Conservation (phyloP, 2,797 vertebrate species). For the Austrolebias charrua region DNA sequence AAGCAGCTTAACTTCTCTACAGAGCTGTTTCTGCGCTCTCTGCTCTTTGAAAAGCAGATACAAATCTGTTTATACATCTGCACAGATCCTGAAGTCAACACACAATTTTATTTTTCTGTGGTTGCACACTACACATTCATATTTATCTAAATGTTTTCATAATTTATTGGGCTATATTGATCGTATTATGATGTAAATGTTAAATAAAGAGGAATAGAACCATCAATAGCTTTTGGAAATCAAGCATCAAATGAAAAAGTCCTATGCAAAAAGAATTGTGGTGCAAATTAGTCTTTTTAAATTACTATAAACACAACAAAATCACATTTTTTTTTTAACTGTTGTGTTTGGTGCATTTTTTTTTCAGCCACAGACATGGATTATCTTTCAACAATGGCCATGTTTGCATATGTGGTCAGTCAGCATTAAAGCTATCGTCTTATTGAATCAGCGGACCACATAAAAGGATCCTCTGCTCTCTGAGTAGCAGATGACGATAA, state of each 20-base stretch:
- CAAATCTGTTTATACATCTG: slow-evolving; percentile 6
- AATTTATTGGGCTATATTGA: too few relatives aligned
- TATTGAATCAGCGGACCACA: slow-evolving; percentile 64
- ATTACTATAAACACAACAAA: neutral
- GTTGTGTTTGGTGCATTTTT: slow-evolving; percentile 8
- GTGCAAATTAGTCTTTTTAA: too few relatives aligned
- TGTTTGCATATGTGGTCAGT: slow-evolving; percentile 29
- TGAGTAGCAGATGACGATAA: slow-evolving; percentile 53
- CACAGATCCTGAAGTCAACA: neutral
- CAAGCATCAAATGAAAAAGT: too few relatives aligned
- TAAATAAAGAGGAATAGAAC: too few relatives aligned
- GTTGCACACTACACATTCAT: too few relatives aligned
- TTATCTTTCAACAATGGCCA: slow-evolving; percentile 1
- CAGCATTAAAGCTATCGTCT: slow-evolving; percentile 45
- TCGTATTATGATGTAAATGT: too few relatives aligned
- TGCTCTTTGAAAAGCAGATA: slow-evolving; percentile 3
- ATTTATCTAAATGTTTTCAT: too few relatives aligned
- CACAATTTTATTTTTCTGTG: too few relatives aligned
- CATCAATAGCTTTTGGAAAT: too few relatives aligned
- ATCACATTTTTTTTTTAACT: neutral
- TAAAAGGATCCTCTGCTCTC: slow-evolving; percentile 52
- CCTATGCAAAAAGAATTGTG: too few relatives aligned
- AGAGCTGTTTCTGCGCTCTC: slow-evolving; percentile 7
- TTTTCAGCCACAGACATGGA: slow-evolving; percentile 10
- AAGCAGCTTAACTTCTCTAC: slow-evolving; percentile 42